A percentile compares a stretch with the other conserved stretches of the same genome.
phyloP scores from a whole-genome alignment of 2,888 invertebrate genomes.

The Imbricaverruca yamaguchii region DNA sequence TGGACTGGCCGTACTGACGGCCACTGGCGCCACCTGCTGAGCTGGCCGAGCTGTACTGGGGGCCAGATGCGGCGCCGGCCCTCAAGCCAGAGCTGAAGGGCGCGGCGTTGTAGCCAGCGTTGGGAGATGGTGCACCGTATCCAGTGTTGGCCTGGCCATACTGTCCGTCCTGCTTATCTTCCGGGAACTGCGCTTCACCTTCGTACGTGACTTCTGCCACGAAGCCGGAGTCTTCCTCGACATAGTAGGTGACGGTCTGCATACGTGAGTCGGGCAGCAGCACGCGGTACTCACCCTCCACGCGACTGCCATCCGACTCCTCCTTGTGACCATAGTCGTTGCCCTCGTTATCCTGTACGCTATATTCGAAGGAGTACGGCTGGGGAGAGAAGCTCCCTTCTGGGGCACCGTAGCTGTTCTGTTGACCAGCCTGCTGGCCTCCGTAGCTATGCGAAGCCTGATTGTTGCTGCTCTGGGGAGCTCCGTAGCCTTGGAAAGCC shows the following conservation, averaged over 20 bases:
- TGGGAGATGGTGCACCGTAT: background rate
- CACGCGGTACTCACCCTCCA: slow-evolving; percentile 1
- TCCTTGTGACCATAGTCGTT: background rate
- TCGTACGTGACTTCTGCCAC: background rate
- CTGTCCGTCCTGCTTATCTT: background rate
- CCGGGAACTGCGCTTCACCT: slow-evolving; percentile 1
- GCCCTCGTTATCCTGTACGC: background rate
- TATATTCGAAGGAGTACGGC: background rate
- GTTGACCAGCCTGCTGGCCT: background rate
- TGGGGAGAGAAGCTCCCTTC: background rate
- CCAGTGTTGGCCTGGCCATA: background rate
- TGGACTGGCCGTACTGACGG: background rate
- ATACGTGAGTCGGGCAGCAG: background rate
- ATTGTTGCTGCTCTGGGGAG: background rate
- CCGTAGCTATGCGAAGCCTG: background rate
- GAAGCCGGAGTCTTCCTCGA: background rate
- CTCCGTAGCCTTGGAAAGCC: slow-evolving; percentile 1
- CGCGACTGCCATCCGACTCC: background rate
- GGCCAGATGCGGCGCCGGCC: background rate
- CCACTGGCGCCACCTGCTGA: background rate
- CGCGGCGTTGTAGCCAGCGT: background rate
- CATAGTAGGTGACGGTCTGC: slow-evolving; percentile 16
- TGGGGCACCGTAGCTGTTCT: background rate
- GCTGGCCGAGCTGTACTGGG: background rate
- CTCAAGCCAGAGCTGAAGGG: background rate